Evolutionary conservation across 1,140 invertebrate genomes (phyloP).

Genomic region (Papilio aristodemus): DNA sequence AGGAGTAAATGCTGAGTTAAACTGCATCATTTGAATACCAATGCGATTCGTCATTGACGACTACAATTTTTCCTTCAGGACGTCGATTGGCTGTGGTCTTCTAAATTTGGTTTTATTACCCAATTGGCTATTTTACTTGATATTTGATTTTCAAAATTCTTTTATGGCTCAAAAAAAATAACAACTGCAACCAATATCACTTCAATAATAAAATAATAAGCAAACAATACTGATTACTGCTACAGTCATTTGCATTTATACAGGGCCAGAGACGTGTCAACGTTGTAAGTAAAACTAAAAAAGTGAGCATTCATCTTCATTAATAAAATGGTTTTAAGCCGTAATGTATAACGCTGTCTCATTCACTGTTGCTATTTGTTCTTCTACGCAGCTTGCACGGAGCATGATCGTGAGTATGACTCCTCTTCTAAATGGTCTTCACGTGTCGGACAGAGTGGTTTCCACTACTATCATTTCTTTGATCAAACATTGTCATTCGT

Average conservation of each 20-base stretch:
- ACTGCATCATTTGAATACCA: not conserved
- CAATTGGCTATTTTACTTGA: conserved; percentile 43
- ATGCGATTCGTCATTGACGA: not conserved
- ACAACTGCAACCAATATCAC: not conserved
- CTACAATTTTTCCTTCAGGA: conserved; percentile 22
- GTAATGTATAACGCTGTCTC: conserved; percentile 64
- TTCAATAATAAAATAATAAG: not conserved
- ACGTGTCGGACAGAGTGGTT: conserved; percentile 22
- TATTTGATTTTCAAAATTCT: conserved; percentile 39
- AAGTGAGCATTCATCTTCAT: conserved; percentile 33
- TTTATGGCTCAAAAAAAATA: not conserved
- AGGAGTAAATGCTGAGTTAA: conserved; percentile 40
- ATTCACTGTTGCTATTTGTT: conserved; percentile 80
- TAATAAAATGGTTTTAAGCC: conserved; percentile 47
- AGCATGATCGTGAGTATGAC: conserved; percentile 90
- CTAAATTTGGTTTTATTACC: conserved; percentile 36
- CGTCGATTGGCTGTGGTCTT: conserved; percentile 40
- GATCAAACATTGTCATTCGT: conserved; percentile 25
- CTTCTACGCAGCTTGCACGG: conserved; percentile 87
- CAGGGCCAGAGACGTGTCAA: not conserved
- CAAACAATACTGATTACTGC: not conserved
- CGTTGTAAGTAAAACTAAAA: conserved; percentile 14
- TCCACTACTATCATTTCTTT: conserved; percentile 15
- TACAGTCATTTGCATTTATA: conserved; percentile 1
- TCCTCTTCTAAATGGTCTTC: conserved; percentile 59